Evolutionary conservation across 2,888 invertebrate species (phyloP).

Genomic region (Erebia epiphron): DNA sequence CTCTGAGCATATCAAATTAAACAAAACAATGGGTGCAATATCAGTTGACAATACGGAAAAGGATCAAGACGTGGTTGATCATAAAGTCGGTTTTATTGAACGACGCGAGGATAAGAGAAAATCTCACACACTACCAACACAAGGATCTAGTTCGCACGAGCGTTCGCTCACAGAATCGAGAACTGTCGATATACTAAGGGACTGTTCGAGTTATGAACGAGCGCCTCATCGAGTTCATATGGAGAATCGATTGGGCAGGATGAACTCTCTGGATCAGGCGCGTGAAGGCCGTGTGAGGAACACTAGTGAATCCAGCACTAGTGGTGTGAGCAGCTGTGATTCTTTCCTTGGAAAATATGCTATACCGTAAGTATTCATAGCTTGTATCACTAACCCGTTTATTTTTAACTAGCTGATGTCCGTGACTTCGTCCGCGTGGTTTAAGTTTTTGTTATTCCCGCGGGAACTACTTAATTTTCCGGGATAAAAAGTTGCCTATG

Average conservation of each 20-base stretch:
- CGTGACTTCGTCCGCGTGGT: too few species aligned
- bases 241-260: conserved; percentile 65
- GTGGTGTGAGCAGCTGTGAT: conserved; percentile 92
- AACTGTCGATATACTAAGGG: conserved; percentile 84
- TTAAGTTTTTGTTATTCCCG: too few species aligned
- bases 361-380: conserved; percentile 74
- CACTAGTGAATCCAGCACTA: conserved; percentile 89
- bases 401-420: too few species aligned
- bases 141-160: conserved; percentile 82
- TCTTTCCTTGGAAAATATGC: conserved; percentile 85
- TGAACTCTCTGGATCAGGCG: conserved; percentile 71
- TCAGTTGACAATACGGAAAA: conserved; percentile 55
- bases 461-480: too few species aligned
- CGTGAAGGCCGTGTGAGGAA: conserved; percentile 75
- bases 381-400: too few species aligned
- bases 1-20: conserved; percentile 60
- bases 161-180: conserved; percentile 87
- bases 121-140: conserved; percentile 83
- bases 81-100: conserved; percentile 46
- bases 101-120: conserved; percentile 66
- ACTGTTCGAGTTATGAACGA: conserved; percentile 66
- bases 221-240: conserved; percentile 53
- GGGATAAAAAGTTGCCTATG: too few species aligned
- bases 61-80: conserved; percentile 64
- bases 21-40: conserved; percentile 50